Evolutionary conservation across 2,888 invertebrate genomes (phyloP).

Genomic region (Resseliella maxima): DNA sequence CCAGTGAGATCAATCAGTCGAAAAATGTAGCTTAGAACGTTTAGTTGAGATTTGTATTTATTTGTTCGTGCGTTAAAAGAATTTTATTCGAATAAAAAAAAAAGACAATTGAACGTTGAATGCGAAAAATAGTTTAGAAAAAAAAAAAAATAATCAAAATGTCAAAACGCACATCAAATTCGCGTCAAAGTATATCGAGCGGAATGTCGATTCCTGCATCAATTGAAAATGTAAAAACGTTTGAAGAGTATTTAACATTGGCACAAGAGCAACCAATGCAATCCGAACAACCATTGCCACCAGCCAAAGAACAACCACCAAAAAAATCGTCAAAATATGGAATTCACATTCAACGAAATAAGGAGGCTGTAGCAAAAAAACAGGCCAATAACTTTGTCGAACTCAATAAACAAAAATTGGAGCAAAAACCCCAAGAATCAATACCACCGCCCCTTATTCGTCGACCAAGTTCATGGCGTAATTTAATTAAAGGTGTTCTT

Average conservation of each 20-base stretch:
- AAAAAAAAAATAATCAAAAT: too few relatives aligned
- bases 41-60: background rate
- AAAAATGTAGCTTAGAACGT: slow-evolving; percentile 31
- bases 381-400: slow-evolving; percentile 68
- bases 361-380: background rate
- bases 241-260: slow-evolving; percentile 45
- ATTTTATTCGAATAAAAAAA: background rate
- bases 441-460: background rate
- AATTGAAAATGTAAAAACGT: background rate
- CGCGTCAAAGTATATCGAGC: slow-evolving; percentile 23
- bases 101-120: background rate
- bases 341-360: background rate
- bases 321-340: slow-evolving; percentile 47
- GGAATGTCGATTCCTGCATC: slow-evolving; percentile 26
- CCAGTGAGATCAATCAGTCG: slow-evolving; percentile 17
- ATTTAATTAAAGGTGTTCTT: slow-evolving; percentile 71
- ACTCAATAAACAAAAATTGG: slow-evolving; percentile 70
- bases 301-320: background rate
- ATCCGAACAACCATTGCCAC: background rate
- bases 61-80: background rate
- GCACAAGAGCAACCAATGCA: background rate
- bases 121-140: background rate
- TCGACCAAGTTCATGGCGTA: slow-evolving; percentile 67
- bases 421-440: slow-evolving; percentile 67
- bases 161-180: background rate